phyloP scores from a whole-genome alignment of 2,888 invertebrate genomes.

The Lasioglossum malachurum region DNA sequence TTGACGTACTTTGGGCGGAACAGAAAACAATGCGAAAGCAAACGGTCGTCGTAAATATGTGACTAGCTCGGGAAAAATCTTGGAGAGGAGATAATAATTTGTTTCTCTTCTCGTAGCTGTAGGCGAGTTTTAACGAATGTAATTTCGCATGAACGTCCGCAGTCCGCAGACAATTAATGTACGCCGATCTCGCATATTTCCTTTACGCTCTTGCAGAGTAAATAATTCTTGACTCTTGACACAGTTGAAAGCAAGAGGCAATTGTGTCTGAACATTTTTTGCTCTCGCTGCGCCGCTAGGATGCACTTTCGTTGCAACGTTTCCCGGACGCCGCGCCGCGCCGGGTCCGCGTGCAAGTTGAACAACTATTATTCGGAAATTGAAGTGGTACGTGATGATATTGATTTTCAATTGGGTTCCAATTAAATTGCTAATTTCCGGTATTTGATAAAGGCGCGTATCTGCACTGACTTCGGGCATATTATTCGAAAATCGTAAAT shows the following conservation, averaged over 20 bases:
- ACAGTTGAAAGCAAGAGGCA: constrained; percentile 10
- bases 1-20: background rate
- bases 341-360: background rate
- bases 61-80: background rate
- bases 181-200: constrained; percentile 7
- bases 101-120: background rate
- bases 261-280: background rate
- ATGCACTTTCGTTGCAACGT: constrained; percentile 5
- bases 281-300: background rate
- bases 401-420: constrained; percentile 11
- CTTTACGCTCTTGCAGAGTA: background rate
- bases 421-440: constrained; percentile 16
- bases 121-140: background rate
- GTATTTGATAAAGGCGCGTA: constrained; percentile 11
- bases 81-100: background rate
- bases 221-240: constrained; percentile 5
- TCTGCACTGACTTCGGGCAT: background rate
- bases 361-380: constrained; percentile 14
- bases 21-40: background rate
- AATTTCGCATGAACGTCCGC: background rate
- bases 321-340: background rate
- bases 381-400: constrained; percentile 12
- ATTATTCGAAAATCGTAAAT: constrained; percentile 9
- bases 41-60: background rate
- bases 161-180: background rate